Percentiles rank a stretch among this genome's conserved stretches.
phyloP scores from a whole-genome alignment of 2,888 invertebrate species.

The Matsumyia berberina region DNA sequence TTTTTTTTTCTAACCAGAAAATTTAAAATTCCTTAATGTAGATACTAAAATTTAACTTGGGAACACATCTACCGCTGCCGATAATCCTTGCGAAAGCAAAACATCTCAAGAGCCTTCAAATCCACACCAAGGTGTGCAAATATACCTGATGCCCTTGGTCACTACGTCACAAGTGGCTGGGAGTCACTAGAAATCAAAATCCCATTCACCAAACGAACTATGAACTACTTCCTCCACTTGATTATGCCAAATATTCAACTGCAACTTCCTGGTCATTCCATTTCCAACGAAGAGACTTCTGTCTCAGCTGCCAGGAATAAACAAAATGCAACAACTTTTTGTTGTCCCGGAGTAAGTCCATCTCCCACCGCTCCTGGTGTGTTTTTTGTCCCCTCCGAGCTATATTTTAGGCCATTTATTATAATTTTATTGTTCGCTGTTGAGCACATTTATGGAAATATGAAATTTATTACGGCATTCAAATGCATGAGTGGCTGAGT shows the following conservation, averaged over 20 bases:
- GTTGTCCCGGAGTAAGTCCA: neutral
- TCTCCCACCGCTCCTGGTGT: neutral
- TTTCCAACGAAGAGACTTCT: conserved; percentile 12
- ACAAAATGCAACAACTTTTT: conserved; percentile 22
- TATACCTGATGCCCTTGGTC: neutral
- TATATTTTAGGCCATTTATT: conserved; percentile 58
- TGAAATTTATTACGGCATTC: conserved; percentile 72
- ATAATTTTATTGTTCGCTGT: conserved; percentile 69
- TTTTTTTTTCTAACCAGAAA: no score
- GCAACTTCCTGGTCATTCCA: conserved; percentile 32
- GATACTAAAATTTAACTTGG: no score
- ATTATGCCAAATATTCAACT: conserved; percentile 12
- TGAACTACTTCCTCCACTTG: conserved; percentile 1
- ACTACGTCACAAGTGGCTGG: neutral
- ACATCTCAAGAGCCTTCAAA: no score
- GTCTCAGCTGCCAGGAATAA: conserved; percentile 11
- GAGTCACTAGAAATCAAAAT: conserved; percentile 7
- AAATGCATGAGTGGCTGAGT: conserved; percentile 51
- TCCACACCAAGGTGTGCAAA: no score
- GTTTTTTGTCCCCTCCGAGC: neutral
- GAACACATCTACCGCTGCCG: no score
- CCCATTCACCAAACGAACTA: neutral
- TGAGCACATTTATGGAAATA: conserved; percentile 70
- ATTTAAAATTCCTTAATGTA: no score
- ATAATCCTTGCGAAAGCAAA: no score